phyloP scores from a whole-genome alignment of 2,888 invertebrate genomes.

The Melikaiella ostensackeni region DNA sequence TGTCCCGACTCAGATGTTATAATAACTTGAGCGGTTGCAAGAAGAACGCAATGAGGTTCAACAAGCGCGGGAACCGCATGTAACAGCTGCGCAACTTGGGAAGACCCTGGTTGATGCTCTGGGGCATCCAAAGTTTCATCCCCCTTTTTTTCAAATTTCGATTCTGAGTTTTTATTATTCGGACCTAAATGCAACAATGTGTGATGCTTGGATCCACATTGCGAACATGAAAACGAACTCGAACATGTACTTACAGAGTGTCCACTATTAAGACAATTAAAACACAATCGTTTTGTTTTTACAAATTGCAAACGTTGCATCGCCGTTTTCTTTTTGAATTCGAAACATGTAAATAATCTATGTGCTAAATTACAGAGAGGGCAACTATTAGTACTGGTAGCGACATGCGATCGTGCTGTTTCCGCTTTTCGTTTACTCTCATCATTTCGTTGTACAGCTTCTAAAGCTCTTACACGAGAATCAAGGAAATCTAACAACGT shows the following conservation, averaged over 20 bases:
- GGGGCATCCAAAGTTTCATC: too few species aligned
- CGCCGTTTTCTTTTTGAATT: neutral
- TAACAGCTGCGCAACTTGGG: neutral
- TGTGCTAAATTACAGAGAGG: conserved; percentile 8
- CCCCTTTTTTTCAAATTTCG: too few species aligned
- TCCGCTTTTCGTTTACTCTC: neutral
- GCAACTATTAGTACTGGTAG: neutral
- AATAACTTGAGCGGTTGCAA: neutral
- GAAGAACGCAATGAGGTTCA: conserved; percentile 2
- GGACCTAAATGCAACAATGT: conserved; percentile 3
- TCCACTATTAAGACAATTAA: neutral
- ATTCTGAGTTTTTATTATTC: neutral
- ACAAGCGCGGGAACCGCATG: neutral
- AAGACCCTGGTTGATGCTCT: too few species aligned
- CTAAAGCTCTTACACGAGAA: neutral
- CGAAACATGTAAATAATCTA: neutral
- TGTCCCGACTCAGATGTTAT: neutral
- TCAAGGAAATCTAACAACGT: neutral
- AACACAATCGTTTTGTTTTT: neutral
- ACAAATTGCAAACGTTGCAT: conserved; percentile 1
- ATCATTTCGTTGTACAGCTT: neutral
- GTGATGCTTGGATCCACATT: neutral
- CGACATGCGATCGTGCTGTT: conserved; percentile 6
- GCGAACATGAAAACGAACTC: neutral
- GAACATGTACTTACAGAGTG: neutral